phyloP scores from a whole-genome alignment of 2,888 invertebrate genomes.

The Euplagia quadripunctaria region DNA sequence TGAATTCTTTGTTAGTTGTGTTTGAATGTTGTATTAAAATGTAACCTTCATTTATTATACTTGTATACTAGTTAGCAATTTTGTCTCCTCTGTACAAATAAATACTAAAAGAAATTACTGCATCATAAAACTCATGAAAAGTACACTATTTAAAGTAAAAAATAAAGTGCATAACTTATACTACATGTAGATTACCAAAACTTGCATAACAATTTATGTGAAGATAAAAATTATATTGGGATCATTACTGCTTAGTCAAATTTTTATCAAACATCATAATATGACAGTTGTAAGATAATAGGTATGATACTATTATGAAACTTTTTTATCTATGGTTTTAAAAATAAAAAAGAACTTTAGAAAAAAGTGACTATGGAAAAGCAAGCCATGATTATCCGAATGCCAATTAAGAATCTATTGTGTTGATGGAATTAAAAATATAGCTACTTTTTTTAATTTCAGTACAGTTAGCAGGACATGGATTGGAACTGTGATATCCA shows the following conservation, averaged over 20 bases:
- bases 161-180: background rate
- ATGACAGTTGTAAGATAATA: background rate
- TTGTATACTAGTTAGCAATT: background rate
- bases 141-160: background rate
- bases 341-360: background rate
- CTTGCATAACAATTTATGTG: background rate
- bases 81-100: background rate
- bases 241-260: background rate
- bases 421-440: conserved; percentile 33
- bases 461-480: conserved; percentile 80
- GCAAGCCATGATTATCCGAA: too few species aligned
- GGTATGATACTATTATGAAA: background rate
- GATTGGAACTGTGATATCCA: conserved; percentile 76
- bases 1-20: background rate
- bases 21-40: background rate
- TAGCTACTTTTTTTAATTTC: conserved; percentile 69
- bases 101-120: background rate
- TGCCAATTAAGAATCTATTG: background rate
- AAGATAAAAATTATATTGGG: background rate
- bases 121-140: background rate
- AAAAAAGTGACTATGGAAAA: background rate
- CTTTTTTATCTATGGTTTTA: background rate
- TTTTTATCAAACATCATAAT: background rate
- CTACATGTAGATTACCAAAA: background rate
- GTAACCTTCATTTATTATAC: background rate